Evolutionary conservation across 2,797 vertebrate species (phyloP).

Genomic region (Rhodeus uyekii): DNA sequence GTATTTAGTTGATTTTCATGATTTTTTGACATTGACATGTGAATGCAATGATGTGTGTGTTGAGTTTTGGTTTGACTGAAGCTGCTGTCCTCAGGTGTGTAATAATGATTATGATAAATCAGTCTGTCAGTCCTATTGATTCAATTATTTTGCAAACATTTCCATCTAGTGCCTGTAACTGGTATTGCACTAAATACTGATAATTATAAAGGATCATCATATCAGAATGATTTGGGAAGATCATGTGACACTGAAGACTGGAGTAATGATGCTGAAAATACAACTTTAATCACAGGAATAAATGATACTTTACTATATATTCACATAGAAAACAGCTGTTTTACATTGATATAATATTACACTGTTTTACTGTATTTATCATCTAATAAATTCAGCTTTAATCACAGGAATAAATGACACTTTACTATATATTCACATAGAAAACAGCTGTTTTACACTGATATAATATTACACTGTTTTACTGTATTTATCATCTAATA

Average conservation of each 20-base stretch:
- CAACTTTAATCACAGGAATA: neutral
- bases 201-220: neutral
- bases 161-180: constrained; percentile 28
- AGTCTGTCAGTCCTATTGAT: neutral
- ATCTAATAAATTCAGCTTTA: neutral
- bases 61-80: too few species aligned
- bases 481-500: too few species aligned
- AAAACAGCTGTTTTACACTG: too few species aligned
- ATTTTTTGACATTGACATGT: too few species aligned
- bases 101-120: too few species aligned
- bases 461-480: too few species aligned
- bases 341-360: neutral
- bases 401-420: too few species aligned
- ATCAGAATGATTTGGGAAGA: neutral
- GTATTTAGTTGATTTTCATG: too few species aligned
- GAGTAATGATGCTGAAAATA: neutral
- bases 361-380: neutral
- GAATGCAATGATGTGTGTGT: too few species aligned
- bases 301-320: neutral
- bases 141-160: neutral
- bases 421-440: too few species aligned
- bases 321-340: neutral
- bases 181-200: neutral
- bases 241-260: neutral
- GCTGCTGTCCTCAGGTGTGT: too few species aligned